Evolutionary conservation across 2,113 vertebrate genomes (phyloP).

Genomic region (Zingel zingel): DNA sequence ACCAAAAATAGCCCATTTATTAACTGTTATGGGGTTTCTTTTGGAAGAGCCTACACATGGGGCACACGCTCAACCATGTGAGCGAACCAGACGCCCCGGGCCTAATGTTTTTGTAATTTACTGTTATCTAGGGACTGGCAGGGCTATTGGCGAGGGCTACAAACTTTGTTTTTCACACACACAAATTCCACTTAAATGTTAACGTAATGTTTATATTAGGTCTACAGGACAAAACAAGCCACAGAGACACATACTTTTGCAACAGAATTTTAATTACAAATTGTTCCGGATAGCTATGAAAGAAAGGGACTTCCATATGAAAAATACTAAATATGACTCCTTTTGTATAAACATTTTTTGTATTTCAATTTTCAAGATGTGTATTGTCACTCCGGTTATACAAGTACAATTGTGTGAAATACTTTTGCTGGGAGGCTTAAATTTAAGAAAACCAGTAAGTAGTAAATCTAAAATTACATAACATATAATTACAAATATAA

Average conservation of each 20-base stretch:
- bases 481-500: too few species aligned
- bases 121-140: constrained; percentile 3
- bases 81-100: too few species aligned
- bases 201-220: not conserved
- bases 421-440: too few species aligned
- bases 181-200: not conserved
- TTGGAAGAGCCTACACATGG: not conserved
- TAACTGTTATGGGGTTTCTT: not conserved
- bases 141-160: not conserved
- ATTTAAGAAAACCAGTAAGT: too few species aligned
- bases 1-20: constrained; percentile 43
- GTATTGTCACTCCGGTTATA: too few species aligned
- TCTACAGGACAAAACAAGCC: not conserved
- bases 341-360: not conserved
- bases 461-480: too few species aligned
- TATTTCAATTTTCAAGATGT: not conserved
- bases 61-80: too few species aligned
- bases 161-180: not conserved
- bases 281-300: not conserved
- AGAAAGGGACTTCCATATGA: not conserved
- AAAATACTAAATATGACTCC: not conserved
- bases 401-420: too few species aligned
- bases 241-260: not conserved
- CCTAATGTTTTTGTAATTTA: constrained; percentile 17
- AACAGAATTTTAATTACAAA: not conserved